phyloP scores from a whole-genome alignment of 30 jellyfish, hydroid and myxozoan species.

The Hydra vulgaris region DNA sequence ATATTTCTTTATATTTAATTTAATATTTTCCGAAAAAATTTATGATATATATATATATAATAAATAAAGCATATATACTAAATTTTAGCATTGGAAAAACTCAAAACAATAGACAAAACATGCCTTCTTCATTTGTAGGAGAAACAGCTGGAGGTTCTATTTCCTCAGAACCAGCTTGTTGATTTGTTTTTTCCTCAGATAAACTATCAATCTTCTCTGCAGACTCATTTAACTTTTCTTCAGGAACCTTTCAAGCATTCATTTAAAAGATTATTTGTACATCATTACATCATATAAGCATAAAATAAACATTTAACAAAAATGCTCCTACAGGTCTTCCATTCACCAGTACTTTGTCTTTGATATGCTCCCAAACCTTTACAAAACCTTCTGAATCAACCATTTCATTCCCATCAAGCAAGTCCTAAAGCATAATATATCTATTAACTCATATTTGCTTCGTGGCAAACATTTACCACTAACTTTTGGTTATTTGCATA shows the following conservation, averaged over 20 bases:
- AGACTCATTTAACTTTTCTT: neutral
- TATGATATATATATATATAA: too few relatives aligned
- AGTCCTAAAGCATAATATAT: too few relatives aligned
- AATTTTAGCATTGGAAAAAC: neutral
- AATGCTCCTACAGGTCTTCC: slow-evolving; percentile 38
- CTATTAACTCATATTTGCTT: too few relatives aligned
- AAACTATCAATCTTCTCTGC: neutral
- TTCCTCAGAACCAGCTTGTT: neutral
- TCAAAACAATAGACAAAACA: neutral
- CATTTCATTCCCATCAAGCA: slow-evolving; percentile 31
- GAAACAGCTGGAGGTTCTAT: neutral
- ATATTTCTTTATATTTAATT: too few relatives aligned
- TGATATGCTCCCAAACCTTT: slow-evolving; percentile 18
- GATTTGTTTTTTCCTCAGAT: neutral
- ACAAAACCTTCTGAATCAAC: slow-evolving; percentile 25
- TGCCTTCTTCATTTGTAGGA: neutral
- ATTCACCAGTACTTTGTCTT: slow-evolving; percentile 4
- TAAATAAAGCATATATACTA: neutral
- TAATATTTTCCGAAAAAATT: too few relatives aligned
- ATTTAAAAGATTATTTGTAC: too few relatives aligned
- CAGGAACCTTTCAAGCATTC: too few relatives aligned
- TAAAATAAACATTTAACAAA: too few relatives aligned
- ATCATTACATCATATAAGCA: too few relatives aligned
- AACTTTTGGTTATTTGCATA: too few relatives aligned
- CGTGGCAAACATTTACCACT: too few relatives aligned